Conservation (phyloP, 2,888 invertebrate genomes). For the Limenitis camilla region DNA sequence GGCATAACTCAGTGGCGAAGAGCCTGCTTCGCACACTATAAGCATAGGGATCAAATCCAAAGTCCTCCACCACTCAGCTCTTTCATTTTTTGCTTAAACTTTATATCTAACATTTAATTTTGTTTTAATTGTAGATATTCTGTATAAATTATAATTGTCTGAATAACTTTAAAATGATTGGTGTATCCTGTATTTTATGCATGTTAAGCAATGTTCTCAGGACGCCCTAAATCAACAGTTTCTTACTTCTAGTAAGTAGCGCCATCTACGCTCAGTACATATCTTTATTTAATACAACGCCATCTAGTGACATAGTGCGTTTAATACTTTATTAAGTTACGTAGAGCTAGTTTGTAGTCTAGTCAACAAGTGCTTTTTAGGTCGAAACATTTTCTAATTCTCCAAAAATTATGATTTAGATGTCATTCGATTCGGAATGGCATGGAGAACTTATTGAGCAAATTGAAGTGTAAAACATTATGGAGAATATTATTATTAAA, state of each 20-base stretch:
- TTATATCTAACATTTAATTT: neutral
- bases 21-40: slow-evolving; percentile 81
- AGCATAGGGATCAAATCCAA: slow-evolving; percentile 80
- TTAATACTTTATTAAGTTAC: too few species aligned
- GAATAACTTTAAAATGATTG: too few species aligned
- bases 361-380: too few species aligned
- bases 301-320: neutral
- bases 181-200: neutral
- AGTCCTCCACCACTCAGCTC: slow-evolving; percentile 62
- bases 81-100: neutral
- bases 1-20: slow-evolving; percentile 75
- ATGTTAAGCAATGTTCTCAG: neutral
- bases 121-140: neutral
- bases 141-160: too few species aligned
- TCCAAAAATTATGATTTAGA: too few species aligned
- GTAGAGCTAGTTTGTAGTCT: too few species aligned
- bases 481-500: too few species aligned
- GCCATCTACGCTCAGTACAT: slow-evolving; percentile 6
- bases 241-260: neutral
- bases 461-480: too few species aligned
- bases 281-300: neutral
- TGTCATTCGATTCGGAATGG: too few species aligned
- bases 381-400: too few species aligned
- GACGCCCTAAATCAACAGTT: neutral
- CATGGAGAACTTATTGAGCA: too few species aligned